phyloP scores from a whole-genome alignment of 2,797 vertebrate species.

The Chrosomus eos region DNA sequence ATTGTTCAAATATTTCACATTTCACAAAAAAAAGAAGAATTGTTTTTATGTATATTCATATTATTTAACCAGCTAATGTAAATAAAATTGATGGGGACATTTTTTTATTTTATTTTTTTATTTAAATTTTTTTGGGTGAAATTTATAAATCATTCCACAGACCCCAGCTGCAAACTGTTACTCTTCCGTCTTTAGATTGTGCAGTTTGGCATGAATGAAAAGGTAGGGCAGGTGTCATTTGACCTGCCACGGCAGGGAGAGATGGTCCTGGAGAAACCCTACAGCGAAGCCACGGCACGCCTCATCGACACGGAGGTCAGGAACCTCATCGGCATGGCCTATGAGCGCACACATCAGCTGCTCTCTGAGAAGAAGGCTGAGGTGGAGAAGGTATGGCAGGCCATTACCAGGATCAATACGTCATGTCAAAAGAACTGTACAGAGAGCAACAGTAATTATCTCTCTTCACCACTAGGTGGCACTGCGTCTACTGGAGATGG shows the following conservation, averaged over 20 bases:
- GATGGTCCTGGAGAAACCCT: slow-evolving; percentile 94
- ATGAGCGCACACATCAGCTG: slow-evolving; percentile 82
- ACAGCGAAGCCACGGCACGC: slow-evolving; percentile 93
- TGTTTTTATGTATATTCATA: not conserved
- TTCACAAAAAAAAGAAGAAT: too few relatives aligned
- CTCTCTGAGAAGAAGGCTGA: slow-evolving; percentile 86
- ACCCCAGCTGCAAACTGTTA: not conserved
- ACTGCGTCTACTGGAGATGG: slow-evolving; percentile 89
- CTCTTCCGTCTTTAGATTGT: slow-evolving; percentile 82
- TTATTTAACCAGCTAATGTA: not conserved
- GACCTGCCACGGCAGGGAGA: slow-evolving; percentile 94
- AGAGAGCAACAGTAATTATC: not conserved
- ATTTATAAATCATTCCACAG: not conserved
- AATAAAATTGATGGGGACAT: not conserved
- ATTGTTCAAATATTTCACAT: not conserved
- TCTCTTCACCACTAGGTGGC: slow-evolving; percentile 84
- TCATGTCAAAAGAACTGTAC: not conserved
- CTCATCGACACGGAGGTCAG: slow-evolving; percentile 93
- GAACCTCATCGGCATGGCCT: slow-evolving; percentile 84
- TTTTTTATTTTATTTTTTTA: too few relatives aligned
- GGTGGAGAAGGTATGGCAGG: slow-evolving; percentile 88
- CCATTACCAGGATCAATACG: not conserved
- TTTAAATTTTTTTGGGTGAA: not conserved
- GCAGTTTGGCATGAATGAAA: slow-evolving; percentile 96
- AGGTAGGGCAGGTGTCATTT: slow-evolving; percentile 96